These are phyloP conservation scores for Isichthys henryi DNA, from an alignment of 2,113 vertebrate genomes.

Conservation along the genomic window DNA sequence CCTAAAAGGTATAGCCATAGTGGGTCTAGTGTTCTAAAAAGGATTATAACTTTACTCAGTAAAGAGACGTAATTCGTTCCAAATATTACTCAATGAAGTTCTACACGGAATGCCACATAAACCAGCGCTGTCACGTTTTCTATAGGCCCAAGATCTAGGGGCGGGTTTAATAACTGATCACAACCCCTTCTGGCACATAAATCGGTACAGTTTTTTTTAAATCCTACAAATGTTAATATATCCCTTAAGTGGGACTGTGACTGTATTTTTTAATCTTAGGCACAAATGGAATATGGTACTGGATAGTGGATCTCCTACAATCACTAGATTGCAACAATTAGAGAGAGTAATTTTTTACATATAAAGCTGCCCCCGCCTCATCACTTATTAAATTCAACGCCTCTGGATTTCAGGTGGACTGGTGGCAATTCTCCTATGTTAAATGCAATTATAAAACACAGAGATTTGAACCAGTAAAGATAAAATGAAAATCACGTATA, in stretches of 20 bases:
- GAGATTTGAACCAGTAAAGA: neutral
- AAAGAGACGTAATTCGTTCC: neutral
- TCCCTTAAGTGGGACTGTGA: neutral
- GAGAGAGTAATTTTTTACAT: neutral
- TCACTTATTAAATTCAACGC: constrained; percentile 3
- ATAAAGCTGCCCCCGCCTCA: neutral
- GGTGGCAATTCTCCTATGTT: neutral
- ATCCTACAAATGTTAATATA: neutral
- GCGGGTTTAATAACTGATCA: constrained; percentile 6
- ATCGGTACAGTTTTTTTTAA: neutral
- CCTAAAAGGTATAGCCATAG: neutral
- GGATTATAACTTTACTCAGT: neutral
- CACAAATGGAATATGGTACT: neutral
- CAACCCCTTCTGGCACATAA: neutral
- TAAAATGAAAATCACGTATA: constrained; percentile 37
- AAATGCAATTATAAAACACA: constrained; percentile 7
- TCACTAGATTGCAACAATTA: neutral
- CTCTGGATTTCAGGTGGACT: neutral
- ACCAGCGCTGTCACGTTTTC: neutral
- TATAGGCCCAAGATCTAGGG: neutral
- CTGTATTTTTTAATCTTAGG: neutral
- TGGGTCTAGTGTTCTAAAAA: neutral
- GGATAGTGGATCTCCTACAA: neutral
- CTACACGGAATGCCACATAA: neutral
- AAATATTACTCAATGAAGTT: neutral